Evolutionary conservation across 1,140 invertebrate genomes (phyloP).

Genomic region (Anastrepha ludens): DNA sequence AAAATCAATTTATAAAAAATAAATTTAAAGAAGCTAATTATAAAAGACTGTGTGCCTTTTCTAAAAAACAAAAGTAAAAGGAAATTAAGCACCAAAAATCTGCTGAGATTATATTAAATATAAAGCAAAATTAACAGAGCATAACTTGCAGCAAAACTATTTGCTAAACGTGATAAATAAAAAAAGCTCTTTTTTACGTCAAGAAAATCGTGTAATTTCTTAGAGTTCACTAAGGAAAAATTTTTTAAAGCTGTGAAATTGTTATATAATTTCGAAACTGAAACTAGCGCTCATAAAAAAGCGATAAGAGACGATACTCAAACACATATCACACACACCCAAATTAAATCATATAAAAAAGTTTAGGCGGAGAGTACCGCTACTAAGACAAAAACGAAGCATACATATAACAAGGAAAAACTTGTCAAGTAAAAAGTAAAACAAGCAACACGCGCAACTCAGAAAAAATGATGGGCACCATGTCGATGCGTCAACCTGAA

Average conservation of each 20-base stretch:
- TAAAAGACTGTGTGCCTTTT: conserved; percentile 59
- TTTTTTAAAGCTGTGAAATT: conserved; percentile 26
- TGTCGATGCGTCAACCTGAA: conserved; percentile 74
- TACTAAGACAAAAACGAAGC: neutral
- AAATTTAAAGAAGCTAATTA: conserved; percentile 46
- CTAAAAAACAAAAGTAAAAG: neutral
- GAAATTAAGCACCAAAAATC: conserved; percentile 24
- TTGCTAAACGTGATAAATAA: conserved; percentile 43
- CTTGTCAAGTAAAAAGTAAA: conserved; percentile 40
- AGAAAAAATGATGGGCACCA: conserved; percentile 71
- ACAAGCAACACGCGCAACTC: conserved; percentile 46
- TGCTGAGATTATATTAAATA: neutral
- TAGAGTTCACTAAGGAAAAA: conserved; percentile 5
- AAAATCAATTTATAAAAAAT: conserved; percentile 10
- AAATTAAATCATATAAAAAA: conserved; percentile 40
- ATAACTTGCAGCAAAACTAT: conserved; percentile 29
- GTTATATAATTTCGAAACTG: conserved; percentile 50
- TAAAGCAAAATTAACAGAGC: neutral
- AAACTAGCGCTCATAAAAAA: neutral
- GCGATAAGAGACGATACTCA: neutral
- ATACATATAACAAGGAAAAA: neutral
- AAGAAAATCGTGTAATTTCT: conserved; percentile 25
- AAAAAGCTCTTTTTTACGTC: conserved; percentile 15
- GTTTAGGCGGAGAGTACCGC: neutral
- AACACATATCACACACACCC: conserved; percentile 23